Conservation (phyloP, 2,888 invertebrate species). For the Mimachlamys varia region DNA sequence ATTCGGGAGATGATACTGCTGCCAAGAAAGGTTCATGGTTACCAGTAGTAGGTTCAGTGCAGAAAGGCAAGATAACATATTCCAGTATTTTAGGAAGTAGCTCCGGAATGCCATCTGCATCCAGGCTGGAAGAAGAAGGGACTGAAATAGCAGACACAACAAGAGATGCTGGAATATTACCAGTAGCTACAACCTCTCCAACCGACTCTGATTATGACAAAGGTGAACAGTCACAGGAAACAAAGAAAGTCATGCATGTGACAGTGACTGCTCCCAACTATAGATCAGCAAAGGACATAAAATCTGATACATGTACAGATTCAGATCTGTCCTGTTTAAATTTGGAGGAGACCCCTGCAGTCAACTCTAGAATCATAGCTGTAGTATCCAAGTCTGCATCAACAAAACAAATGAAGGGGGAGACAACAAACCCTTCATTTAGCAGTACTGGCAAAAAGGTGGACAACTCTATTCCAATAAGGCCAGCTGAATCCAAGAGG, state of each 20-base stretch:
- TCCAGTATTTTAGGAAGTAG: background rate
- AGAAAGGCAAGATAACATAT: background rate
- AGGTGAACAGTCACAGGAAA: background rate
- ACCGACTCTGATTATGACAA: background rate
- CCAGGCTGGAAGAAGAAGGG: background rate
- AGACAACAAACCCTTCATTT: background rate
- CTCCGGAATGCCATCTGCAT: background rate
- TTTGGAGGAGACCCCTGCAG: slow-evolving; percentile 3
- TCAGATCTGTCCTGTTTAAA: background rate
- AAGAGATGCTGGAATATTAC: background rate
- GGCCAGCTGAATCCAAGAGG: background rate
- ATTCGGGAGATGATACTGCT: background rate
- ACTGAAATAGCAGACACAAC: background rate
- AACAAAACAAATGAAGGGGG: background rate
- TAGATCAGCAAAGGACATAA: background rate
- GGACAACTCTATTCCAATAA: background rate
- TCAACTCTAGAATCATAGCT: background rate
- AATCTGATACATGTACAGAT: background rate
- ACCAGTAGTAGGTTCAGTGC: background rate
- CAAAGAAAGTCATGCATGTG: background rate
- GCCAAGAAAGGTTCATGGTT: background rate
- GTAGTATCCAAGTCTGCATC: background rate
- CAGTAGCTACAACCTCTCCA: background rate
- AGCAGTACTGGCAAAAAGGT: background rate
- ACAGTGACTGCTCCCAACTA: background rate